Evolutionary conservation across 2,797 vertebrate species (phyloP), one percentile per base, ranked within the genome.

Genomic region (Macropodus opercularis): DNA sequence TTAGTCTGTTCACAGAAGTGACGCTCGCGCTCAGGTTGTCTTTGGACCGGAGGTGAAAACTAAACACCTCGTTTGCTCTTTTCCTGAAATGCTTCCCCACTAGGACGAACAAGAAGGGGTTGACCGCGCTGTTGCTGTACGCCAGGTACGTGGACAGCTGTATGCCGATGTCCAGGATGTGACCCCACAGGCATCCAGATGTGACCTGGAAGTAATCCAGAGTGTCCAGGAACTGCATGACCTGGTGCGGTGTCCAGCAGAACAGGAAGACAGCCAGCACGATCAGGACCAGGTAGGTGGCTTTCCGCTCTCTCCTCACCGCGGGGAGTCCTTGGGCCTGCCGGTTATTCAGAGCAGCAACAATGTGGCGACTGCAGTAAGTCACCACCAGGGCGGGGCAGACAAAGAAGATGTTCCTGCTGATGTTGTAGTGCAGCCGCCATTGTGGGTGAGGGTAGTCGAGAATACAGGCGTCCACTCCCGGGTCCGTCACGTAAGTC

Each of bases 21-120:
- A 73, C 73, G 55, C 74, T 72, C 22, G 64, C 47, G 9, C 32
- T 63, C 14, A 69, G 19, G 17, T 31, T 48, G 29, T 70, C 41
- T 49, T 77, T 86, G 23, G 50, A 44, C 3, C 52, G 47, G 3
- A 26, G 50, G 18, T 34, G 66, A 9, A 74, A 3, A 13, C 52
- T 55, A 41, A 84, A 94, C 62, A 95, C 89, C 53, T 92, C 92
- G n/a, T 42, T 72, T 1, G 87, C 91, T 70, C 92, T 93, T 70
- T 87, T 94, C 64, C 92, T 91, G 85, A 96, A 97, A 50, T 93
- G 92, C 47, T 92, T 94, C 35, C 96, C 96, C 0, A 96, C 92
- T 0, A 97, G 90, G 26, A 95, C 93, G 0, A 95, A 96, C 8
- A 96, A 65, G 52, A 96, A 72, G 0, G 96, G 95, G 81, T 97